A percentile compares a stretch with the other conserved stretches of the same genome.
Evolutionary conservation across 2,113 vertebrate species (phyloP).

Genomic region (Arizona elegans): DNA sequence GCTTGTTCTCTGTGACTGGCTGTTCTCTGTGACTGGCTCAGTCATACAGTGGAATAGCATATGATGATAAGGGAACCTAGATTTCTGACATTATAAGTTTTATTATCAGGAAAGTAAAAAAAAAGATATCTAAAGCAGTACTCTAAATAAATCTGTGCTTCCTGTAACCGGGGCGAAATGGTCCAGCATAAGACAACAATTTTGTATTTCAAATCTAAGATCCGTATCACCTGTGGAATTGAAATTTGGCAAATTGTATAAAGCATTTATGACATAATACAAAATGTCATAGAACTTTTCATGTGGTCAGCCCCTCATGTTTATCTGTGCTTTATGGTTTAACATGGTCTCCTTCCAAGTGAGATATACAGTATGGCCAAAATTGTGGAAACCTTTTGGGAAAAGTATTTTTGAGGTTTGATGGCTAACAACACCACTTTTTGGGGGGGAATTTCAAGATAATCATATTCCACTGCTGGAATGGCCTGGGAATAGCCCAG

Average conservation of each 20-base stretch:
- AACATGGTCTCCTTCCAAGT: background rate
- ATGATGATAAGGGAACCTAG: conserved; percentile 24
- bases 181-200: background rate
- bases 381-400: no score
- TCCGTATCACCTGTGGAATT: background rate
- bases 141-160: background rate
- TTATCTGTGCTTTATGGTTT: background rate
- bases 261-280: background rate
- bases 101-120: conserved; percentile 58
- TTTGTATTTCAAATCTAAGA: background rate
- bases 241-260: background rate
- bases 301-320: background rate
- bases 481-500: no score
- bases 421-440: no score
- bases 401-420: no score
- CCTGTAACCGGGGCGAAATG: background rate
- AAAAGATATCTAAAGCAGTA: background rate
- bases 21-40: background rate
- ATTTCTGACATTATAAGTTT: conserved; percentile 25
- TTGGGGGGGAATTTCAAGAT: no score
- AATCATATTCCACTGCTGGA: no score
- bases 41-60: conserved; percentile 24
- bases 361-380: background rate
- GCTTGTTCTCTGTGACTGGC: background rate
- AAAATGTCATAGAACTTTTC: background rate